phyloP scores from a whole-genome alignment of 1,140 invertebrate genomes.

The Acarapis woodi region DNA sequence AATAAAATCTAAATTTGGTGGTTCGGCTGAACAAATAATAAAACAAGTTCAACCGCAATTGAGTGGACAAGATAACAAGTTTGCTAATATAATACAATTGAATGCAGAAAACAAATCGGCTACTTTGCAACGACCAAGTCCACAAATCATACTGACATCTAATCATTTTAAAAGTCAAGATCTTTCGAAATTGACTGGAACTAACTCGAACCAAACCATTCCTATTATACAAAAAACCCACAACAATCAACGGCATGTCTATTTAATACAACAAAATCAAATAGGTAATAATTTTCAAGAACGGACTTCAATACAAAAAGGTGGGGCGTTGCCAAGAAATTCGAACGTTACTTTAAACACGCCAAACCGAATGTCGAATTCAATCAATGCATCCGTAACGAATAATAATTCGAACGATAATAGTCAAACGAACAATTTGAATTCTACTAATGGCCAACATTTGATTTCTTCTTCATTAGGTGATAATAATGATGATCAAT shows the following conservation, averaged over 20 bases:
- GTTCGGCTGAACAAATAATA: neutral
- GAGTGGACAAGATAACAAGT: too few relatives aligned
- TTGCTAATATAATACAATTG: neutral
- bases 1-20: conserved; percentile 31
- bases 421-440: too few relatives aligned
- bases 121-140: neutral
- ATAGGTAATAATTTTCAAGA: conserved; percentile 1
- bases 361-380: too few relatives aligned
- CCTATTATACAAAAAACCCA: neutral
- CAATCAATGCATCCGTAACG: too few relatives aligned
- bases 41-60: neutral
- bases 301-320: too few relatives aligned
- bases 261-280: conserved; percentile 2
- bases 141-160: neutral
- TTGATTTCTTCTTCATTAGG: too few relatives aligned
- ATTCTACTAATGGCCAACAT: too few relatives aligned
- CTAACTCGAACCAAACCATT: neutral
- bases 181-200: neutral
- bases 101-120: neutral
- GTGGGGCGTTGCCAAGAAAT: too few relatives aligned
- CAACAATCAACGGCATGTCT: conserved; percentile 1
- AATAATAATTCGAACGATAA: too few relatives aligned
- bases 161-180: neutral
- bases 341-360: too few relatives aligned
- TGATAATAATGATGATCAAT: too few relatives aligned